Evolutionary conservation across 2,888 invertebrate species (phyloP), one percentile per base, ranked within the genome.

Genomic region (Pyrochroa serraticornis): DNA sequence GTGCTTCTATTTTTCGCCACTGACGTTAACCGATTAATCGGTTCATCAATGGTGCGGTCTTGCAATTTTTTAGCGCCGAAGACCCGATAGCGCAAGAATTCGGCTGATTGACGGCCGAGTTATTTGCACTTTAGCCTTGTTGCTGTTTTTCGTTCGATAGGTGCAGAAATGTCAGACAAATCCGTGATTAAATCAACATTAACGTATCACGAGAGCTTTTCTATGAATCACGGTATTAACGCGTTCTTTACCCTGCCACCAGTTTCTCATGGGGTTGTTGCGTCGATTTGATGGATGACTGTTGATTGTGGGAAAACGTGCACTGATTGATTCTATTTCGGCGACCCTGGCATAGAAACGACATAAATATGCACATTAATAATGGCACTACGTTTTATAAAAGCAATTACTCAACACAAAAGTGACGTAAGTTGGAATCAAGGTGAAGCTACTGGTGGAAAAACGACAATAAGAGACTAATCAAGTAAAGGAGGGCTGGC

Each of bases 401-500:
- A 66, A 60, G 57, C 60, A 58, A 62, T 69, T 69, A 61, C 69
- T 65, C 69, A 69, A 69, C 65, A 58, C 48, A 31, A 52, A n/a
- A 59, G 60, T 69, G 68, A 69, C 65, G 69, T 67, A 69, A 69
- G 62, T 22, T 22, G 22, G 22, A 22, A 22, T 5, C 22, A 22
- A 22, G 22, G 22, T 22, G 22, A 22, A 22, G 22, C 22, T 22
- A 2, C 22, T 22, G 22, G 22, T 22, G 22, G 22, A 22, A 22
- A 22, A 22, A 22, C 22, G 22, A 22, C 22, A 22, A 22, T 22
- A 22, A 22, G 22, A 22, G 22, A 3, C 22, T 22, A 22, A 22
- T 22, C 5, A 22, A 22, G 22, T 22, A 3, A 33, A 46, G 22
- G 22, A 5, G 22, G 22, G 22, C 22, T 5, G 22, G 22, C 22